A percentile compares a stretch with the other conserved stretches of the same genome.
These are phyloP conservation scores for Siniperca undulata DNA, from an alignment of 2,797 vertebrate species.

Conservation along the genomic window DNA sequence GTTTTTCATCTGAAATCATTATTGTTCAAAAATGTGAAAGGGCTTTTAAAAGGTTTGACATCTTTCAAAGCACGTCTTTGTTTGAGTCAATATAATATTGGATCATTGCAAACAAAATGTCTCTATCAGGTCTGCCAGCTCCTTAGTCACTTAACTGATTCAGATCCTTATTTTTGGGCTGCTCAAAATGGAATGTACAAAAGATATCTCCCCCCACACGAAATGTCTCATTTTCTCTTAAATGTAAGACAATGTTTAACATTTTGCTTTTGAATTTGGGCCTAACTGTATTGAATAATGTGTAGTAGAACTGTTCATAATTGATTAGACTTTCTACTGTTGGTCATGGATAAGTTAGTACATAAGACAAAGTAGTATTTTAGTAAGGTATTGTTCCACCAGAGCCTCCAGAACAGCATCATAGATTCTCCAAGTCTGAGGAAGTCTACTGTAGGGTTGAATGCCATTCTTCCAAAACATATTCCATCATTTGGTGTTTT, in stretches of 20 bases:
- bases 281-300: background rate
- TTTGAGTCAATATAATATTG: constrained; percentile 29
- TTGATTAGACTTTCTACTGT: background rate
- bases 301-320: background rate
- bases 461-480: background rate
- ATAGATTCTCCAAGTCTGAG: background rate
- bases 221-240: constrained; percentile 19
- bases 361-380: background rate
- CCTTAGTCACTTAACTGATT: constrained; percentile 49
- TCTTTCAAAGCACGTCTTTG: constrained; percentile 11
- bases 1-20: background rate
- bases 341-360: background rate
- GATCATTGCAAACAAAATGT: constrained; percentile 24
- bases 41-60: constrained; percentile 1
- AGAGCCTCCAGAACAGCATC: background rate
- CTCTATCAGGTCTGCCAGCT: constrained; percentile 22
- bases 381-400: background rate
- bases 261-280: background rate
- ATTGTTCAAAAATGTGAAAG: background rate
- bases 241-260: background rate
- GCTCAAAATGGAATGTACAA: background rate
- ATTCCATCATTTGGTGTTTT: background rate
- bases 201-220: background rate
- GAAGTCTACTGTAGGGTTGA: background rate
- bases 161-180: constrained; percentile 33